Evolutionary conservation across 2,797 vertebrate genomes (phyloP), one percentile per base, ranked within the genome.

Genomic region (Chrysocyon brachyurus): DNA sequence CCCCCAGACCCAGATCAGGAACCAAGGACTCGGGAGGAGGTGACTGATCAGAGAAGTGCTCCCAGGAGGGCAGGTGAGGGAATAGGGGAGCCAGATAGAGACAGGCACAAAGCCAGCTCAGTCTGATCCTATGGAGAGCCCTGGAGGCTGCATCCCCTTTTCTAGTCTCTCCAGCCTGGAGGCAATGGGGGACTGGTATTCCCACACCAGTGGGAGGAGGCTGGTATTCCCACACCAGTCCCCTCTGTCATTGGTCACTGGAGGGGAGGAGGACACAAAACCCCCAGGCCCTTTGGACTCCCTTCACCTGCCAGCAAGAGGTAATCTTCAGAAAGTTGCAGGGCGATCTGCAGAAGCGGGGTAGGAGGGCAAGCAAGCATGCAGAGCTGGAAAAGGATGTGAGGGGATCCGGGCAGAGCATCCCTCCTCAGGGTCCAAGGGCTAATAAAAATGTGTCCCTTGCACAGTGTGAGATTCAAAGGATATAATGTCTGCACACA

Each of bases 91-190:
- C 64, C 28, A 81, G 73, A 59, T 14, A 12, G 22, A 22, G 68
- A 21, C 26, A 15, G 54, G 73, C 40, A 52, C 61, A 31, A 90
- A 31, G 22, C 36, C 57, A 26, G 17, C 52, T 68, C 36, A 57
- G 36, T 21, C 54, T 56, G 33, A 26, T 33, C 21, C 36, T 4
- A 22, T 15, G 9, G 40, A 57, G 59, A 33, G 15, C 14, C 17
- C 12, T 3, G 8, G 21, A 14, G 12, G 16, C 26, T 7, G 12
- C 14, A 28, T 31, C 8, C 0, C 24, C 40, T 9, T 21, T 26
- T 54, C 10, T 15, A 82, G 31, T 22, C 26, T 54, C 59, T 84
- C 54, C 22, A 2, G 11, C 10, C 40, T 54, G 22, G 77, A 75
- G 40, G 24, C 49, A 28, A 24, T 54, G 49, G 33, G 31, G 33